A percentile compares a stretch with the other conserved stretches of the same genome.
phyloP scores from a whole-genome alignment of 2,113 vertebrate species.

The Pipra filicauda region DNA sequence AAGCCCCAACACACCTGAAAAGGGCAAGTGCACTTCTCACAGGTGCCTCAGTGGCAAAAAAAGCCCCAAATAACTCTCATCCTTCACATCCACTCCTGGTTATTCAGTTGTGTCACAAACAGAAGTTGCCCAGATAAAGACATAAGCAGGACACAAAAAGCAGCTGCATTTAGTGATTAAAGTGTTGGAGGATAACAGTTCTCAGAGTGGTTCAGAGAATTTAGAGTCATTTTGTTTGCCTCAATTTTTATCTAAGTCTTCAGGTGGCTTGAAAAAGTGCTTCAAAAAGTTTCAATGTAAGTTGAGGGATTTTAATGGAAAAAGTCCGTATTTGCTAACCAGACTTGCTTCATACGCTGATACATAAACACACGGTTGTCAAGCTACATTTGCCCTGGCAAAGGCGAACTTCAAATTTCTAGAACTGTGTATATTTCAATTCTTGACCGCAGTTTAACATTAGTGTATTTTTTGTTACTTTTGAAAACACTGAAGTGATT shows the following conservation, averaged over 20 bases:
- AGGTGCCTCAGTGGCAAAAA: background rate
- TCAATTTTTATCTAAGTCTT: background rate
- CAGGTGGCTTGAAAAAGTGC: background rate
- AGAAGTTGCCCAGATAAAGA: background rate
- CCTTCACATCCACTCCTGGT: background rate
- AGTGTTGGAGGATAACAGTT: background rate
- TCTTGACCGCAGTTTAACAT: conserved; percentile 54
- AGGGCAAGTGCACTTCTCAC: background rate
- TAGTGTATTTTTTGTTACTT: conserved; percentile 44
- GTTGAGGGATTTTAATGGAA: conserved; percentile 19
- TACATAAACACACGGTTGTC: conserved; percentile 36
- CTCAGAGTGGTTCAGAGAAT: background rate
- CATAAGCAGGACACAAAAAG: background rate
- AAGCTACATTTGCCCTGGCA: conserved; percentile 57
- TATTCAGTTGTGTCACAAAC: background rate
- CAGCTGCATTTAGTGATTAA: background rate
- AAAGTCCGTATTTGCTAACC: background rate
- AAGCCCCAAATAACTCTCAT: background rate
- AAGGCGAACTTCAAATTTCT: conserved; percentile 4
- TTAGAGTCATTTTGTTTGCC: background rate
- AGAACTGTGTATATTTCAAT: conserved; percentile 44
- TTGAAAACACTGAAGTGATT: conserved; percentile 52
- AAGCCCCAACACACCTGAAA: background rate
- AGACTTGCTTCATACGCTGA: conserved; percentile 22
- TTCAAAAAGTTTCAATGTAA: background rate